Percentiles rank a stretch among this genome's conserved stretches.
These are phyloP conservation scores for Drosophila sproati DNA, from an alignment of 1,140 invertebrate genomes.

Conservation along the genomic window DNA sequence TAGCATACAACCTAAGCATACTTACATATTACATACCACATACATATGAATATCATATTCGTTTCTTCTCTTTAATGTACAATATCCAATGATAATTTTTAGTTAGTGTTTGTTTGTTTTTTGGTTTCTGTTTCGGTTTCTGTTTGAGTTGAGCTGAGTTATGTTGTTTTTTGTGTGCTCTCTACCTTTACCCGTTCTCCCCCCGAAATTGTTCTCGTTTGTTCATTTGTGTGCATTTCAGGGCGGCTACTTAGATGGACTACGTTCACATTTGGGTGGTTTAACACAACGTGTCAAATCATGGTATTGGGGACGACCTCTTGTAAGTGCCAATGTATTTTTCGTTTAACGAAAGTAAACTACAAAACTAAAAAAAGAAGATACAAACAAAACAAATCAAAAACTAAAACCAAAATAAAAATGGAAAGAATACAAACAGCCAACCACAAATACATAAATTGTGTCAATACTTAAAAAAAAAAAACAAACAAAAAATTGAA, in stretches of 20 bases:
- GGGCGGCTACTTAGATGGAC: constrained; percentile 95
- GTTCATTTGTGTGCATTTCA: constrained; percentile 86
- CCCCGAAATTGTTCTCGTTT: constrained; percentile 80
- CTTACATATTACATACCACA: constrained; percentile 14
- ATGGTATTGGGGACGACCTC: constrained; percentile 97
- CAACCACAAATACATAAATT: constrained; percentile 71
- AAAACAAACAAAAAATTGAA: constrained; percentile 10
- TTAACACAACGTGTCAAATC: constrained; percentile 97
- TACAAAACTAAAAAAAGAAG: constrained; percentile 42
- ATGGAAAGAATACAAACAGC: constrained; percentile 55
- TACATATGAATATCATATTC: constrained; percentile 20
- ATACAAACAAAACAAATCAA: constrained; percentile 29
- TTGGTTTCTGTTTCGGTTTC: constrained; percentile 8
- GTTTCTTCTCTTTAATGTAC: constrained; percentile 13
- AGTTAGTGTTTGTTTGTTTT: constrained; percentile 6
- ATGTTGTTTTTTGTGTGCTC: constrained; percentile 32
- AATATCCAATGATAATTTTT: constrained; percentile 17
- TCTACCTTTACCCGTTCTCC: constrained; percentile 60
- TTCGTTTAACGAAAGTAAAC: constrained; percentile 66
- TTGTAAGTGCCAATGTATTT: constrained; percentile 91
- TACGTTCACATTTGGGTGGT: constrained; percentile 95
- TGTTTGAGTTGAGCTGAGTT: constrained; percentile 21
- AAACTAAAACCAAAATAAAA: constrained; percentile 37
- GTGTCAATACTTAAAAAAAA: constrained; percentile 43
- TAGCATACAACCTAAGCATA: constrained; percentile 18